phyloP scores from a whole-genome alignment of 2,888 invertebrate species.

The Eupithecia subumbrata region DNA sequence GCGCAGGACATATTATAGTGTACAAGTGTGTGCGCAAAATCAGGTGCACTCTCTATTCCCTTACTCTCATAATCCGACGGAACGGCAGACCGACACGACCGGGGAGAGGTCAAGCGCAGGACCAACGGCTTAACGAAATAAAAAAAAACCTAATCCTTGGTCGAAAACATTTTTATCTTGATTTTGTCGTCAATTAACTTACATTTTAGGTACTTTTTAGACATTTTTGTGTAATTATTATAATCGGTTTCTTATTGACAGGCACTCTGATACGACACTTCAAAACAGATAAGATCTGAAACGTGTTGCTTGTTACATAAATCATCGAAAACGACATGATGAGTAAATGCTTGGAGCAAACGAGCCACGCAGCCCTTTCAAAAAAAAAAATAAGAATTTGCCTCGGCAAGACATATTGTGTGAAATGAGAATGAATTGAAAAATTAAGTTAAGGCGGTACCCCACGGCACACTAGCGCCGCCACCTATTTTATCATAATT shows the following conservation, averaged over 20 bases:
- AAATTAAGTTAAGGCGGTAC: no score
- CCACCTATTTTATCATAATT: no score
- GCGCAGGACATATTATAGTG: no score
- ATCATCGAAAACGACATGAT: slow-evolving; percentile 32
- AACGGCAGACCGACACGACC: no score
- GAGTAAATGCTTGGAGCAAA: background rate
- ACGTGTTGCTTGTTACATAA: slow-evolving; percentile 33
- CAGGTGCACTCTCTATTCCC: no score
- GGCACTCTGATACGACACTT: slow-evolving; percentile 41
- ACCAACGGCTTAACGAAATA: no score
- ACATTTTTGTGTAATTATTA: slow-evolving; percentile 6
- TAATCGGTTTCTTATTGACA: slow-evolving; percentile 28
- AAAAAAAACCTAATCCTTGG: no score
- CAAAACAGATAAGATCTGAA: slow-evolving; percentile 40
- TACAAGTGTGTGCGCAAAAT: no score
- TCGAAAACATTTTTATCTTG: background rate
- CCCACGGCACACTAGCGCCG: no score
- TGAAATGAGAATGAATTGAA: background rate
- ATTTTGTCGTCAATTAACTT: background rate
- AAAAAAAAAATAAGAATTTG: background rate
- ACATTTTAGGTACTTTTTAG: background rate
- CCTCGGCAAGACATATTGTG: background rate
- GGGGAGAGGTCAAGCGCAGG: no score
- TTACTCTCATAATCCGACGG: no score
- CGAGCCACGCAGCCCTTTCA: background rate